Conservation (phyloP, 2,888 invertebrate genomes). For the Schrankia costaestrigalis region DNA sequence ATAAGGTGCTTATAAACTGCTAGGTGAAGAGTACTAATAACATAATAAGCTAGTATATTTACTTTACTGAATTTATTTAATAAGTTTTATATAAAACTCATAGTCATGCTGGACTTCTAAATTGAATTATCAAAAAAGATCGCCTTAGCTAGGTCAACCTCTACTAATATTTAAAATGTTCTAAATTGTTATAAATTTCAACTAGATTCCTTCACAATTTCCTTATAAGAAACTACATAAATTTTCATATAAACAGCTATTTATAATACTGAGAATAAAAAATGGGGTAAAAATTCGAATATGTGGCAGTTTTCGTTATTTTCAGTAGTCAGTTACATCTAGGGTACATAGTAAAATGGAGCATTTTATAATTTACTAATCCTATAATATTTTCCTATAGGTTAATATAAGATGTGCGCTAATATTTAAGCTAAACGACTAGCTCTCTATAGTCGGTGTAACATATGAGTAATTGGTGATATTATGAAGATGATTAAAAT, state of each 20-base stretch:
- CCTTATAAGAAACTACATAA: slow-evolving; percentile 29
- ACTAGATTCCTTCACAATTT: slow-evolving; percentile 43
- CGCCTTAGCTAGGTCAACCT: slow-evolving; percentile 15
- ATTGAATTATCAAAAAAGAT: slow-evolving; percentile 18
- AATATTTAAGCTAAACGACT: slow-evolving; percentile 39
- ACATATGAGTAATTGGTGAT: slow-evolving; percentile 32
- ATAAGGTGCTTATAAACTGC: slow-evolving; percentile 1
- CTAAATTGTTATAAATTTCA: slow-evolving; percentile 30
- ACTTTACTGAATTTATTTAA: neutral
- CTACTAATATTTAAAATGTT: slow-evolving; percentile 23
- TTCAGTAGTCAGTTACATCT: slow-evolving; percentile 40
- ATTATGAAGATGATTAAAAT: too few relatives aligned
- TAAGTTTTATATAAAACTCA: slow-evolving; percentile 1
- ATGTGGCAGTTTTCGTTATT: slow-evolving; percentile 63
- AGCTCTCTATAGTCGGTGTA: slow-evolving; percentile 34
- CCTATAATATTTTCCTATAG: slow-evolving; percentile 7
- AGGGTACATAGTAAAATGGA: slow-evolving; percentile 29
- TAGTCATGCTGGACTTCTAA: slow-evolving; percentile 11
- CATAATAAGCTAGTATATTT: slow-evolving; percentile 2
- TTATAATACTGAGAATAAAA: slow-evolving; percentile 47
- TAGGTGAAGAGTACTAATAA: neutral
- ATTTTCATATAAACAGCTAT: slow-evolving; percentile 31
- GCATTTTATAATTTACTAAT: slow-evolving; percentile 22
- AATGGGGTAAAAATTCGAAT: slow-evolving; percentile 62
- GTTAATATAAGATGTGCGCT: slow-evolving; percentile 45